Conservation (phyloP, 2,113 vertebrate genomes). For the Cryptomyrus ogoouensis region DNA sequence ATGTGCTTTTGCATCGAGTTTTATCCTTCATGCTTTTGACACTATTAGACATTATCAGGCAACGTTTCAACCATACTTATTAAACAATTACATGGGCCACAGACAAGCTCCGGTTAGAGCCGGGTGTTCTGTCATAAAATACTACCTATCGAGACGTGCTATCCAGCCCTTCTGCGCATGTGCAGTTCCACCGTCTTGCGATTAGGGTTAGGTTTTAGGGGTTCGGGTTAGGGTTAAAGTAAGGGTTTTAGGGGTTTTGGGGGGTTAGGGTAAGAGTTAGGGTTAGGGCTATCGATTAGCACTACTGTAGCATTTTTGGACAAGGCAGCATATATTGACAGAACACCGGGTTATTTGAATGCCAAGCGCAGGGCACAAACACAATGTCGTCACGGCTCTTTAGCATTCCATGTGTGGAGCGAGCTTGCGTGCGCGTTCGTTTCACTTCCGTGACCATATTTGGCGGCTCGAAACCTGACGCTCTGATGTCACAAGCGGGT, state of each 20-base stretch:
- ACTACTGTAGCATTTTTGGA: too few species aligned
- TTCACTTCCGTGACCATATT: constrained; percentile 25
- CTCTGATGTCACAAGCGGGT: not conserved
- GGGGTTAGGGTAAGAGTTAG: too few species aligned
- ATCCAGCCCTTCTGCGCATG: too few species aligned
- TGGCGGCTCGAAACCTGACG: constrained; percentile 2
- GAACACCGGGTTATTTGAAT: not conserved
- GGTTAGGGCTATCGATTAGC: too few species aligned
- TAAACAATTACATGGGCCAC: not conserved
- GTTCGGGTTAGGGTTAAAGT: too few species aligned
- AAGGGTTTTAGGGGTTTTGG: too few species aligned
- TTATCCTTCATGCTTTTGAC: not conserved
- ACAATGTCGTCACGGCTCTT: constrained; percentile 8
- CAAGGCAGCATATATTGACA: too few species aligned
- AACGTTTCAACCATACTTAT: not conserved
- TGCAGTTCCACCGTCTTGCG: too few species aligned
- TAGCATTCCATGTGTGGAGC: not conserved
- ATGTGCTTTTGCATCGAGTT: not conserved
- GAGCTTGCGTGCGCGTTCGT: constrained; percentile 1
- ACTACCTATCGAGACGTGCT: too few species aligned
- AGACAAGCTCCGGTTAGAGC: not conserved
- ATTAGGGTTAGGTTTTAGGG: too few species aligned
- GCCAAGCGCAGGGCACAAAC: not conserved
- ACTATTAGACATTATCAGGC: not conserved
- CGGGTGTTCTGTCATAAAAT: not conserved